Evolutionary conservation across 2,888 invertebrate species (phyloP).

Genomic region (Agonum fuliginosum): DNA sequence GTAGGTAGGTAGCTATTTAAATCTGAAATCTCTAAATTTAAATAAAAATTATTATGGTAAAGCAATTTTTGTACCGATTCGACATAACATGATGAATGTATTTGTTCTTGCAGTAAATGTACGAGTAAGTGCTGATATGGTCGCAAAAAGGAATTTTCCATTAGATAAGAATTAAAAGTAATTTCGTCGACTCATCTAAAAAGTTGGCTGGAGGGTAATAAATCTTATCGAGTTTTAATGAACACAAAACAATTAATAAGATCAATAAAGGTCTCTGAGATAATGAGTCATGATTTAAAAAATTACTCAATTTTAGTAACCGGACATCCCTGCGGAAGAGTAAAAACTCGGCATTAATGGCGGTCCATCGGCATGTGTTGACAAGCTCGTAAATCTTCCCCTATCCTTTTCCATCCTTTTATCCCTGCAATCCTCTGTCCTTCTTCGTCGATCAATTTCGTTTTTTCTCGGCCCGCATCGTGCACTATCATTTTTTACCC

Average conservation of each 20-base stretch:
- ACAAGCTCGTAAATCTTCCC: conserved; percentile 67
- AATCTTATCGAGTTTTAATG: conserved; percentile 42
- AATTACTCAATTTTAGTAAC: conserved; percentile 57
- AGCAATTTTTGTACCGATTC: too few species aligned
- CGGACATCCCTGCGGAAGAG: conserved; percentile 42
- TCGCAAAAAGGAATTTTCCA: background rate
- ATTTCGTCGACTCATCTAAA: background rate
- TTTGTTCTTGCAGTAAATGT: too few species aligned
- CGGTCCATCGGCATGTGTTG: conserved; percentile 67
- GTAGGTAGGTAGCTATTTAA: too few species aligned
- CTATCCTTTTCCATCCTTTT: conserved; percentile 38
- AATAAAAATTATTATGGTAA: too few species aligned
- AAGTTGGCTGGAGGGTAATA: background rate
- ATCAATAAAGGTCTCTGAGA: conserved; percentile 28
- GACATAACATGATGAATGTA: background rate
- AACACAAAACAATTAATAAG: conserved; percentile 46
- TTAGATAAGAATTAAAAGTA: conserved; percentile 20
- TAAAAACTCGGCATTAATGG: conserved; percentile 53
- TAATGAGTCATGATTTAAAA: conserved; percentile 54
- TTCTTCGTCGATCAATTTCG: conserved; percentile 42
- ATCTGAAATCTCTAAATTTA: too few species aligned
- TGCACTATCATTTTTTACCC: conserved; percentile 43
- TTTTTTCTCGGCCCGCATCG: conserved; percentile 44
- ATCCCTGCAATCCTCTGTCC: conserved; percentile 1
- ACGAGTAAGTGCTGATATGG: background rate